Conservation (phyloP, 2,888 invertebrate genomes). For the Odontomyia ornata region DNA sequence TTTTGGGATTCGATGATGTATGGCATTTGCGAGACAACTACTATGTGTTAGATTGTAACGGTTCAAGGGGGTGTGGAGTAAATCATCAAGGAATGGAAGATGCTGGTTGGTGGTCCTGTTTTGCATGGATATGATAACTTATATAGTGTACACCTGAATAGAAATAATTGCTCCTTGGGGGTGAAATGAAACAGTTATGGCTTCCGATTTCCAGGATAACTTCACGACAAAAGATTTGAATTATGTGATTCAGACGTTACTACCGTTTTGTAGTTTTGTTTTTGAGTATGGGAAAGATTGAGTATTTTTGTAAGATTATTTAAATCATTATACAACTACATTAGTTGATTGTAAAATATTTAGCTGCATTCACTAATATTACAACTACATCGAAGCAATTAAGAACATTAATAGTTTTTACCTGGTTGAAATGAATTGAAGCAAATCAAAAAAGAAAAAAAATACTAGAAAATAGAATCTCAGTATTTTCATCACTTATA, state of each 20-base stretch:
- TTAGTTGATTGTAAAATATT: too few species aligned
- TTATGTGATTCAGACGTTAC: conserved; percentile 28
- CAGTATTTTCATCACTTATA: too few species aligned
- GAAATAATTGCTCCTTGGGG: conserved; percentile 44
- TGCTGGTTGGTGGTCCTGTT: not conserved
- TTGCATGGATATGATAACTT: not conserved
- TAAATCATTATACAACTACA: too few species aligned
- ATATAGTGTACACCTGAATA: conserved; percentile 23
- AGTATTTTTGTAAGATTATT: too few species aligned
- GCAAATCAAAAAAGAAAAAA: too few species aligned
- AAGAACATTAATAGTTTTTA: too few species aligned
- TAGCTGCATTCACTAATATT: too few species aligned
- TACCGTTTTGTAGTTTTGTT: not conserved
- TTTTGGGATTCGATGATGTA: conserved; percentile 46
- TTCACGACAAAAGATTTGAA: conserved; percentile 43
- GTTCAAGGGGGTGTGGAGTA: not conserved
- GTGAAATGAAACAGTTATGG: conserved; percentile 43
- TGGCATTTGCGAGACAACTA: conserved; percentile 37
- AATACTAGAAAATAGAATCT: too few species aligned
- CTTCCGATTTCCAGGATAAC: conserved; percentile 42
- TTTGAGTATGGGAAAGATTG: too few species aligned
- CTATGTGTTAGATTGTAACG: conserved; percentile 6
- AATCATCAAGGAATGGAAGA: not conserved
- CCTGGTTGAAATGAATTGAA: too few species aligned
- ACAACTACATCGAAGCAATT: too few species aligned